Evolutionary conservation across 2,113 vertebrate species (phyloP).

Genomic region (Psittacula cyanocephala): DNA sequence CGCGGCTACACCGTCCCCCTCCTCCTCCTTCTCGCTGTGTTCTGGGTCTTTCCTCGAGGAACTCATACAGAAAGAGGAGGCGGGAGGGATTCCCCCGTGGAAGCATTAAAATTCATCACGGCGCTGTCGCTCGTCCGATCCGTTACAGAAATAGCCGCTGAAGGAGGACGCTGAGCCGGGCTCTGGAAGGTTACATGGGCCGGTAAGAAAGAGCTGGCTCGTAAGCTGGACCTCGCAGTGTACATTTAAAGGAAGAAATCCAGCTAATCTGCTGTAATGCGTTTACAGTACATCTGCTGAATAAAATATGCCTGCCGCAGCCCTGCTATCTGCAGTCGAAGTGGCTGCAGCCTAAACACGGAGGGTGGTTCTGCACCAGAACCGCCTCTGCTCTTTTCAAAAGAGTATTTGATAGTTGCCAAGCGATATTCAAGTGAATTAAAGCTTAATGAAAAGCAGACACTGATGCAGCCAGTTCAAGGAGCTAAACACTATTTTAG

Average conservation of each 20-base stretch:
- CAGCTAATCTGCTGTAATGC: conserved; percentile 47
- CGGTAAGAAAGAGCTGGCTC: conserved; percentile 31
- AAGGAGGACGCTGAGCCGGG: conserved; percentile 7
- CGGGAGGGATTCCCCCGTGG: conserved; percentile 57
- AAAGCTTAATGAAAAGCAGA: not conserved
- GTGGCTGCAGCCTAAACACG: not conserved
- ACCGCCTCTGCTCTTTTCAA: not conserved
- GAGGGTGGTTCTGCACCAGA: accelerated
- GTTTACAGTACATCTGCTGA: conserved; percentile 6
- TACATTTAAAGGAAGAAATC: conserved; percentile 50
- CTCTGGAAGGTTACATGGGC: not conserved
- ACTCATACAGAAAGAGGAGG: conserved; percentile 33
- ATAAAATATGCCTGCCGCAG: not conserved
- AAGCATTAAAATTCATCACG: conserved; percentile 10
- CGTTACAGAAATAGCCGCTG: conserved; percentile 11
- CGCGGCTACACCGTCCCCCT: not conserved
- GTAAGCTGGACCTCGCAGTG: conserved; percentile 11
- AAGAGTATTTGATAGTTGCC: not conserved
- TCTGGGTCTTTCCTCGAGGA: conserved; percentile 57
- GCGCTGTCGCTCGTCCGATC: not conserved
- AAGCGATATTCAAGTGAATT: not conserved
- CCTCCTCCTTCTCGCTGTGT: not conserved
- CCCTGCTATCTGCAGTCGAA: not conserved
- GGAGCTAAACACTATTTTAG: not conserved
- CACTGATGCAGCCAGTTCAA: not conserved